Percentiles rank a stretch among this genome's conserved stretches.
Conservation (phyloP, 2,888 invertebrate species). For the Drosophila setosimentum region DNA sequence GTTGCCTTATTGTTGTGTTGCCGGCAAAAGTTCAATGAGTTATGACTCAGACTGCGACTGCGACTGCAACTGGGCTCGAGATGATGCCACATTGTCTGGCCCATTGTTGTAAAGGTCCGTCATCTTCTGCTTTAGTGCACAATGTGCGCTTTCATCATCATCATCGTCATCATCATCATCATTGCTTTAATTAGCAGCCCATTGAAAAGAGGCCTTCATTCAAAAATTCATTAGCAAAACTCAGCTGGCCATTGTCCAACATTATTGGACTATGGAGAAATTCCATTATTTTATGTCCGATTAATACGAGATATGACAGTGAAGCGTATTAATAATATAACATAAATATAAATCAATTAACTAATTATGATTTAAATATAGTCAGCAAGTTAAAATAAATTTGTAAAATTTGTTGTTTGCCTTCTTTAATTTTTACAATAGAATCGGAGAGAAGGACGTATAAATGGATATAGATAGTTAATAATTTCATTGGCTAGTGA, state of each 20-base stretch:
- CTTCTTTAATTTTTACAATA: background rate
- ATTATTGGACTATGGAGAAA: slow-evolving; percentile 37
- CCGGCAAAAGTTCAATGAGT: slow-evolving; percentile 75
- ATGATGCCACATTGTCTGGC: slow-evolving; percentile 9
- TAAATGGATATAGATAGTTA: no score
- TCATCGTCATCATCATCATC: slow-evolving; percentile 13
- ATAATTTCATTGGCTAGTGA: no score
- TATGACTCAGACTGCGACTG: slow-evolving; percentile 53
- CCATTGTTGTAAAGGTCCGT: slow-evolving; percentile 1
- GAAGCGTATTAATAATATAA: no score
- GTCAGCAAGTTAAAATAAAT: no score
- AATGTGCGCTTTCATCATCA: background rate
- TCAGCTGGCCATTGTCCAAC: slow-evolving; percentile 26
- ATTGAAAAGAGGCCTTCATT: slow-evolving; percentile 50
- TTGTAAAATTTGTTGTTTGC: no score
- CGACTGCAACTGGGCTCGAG: slow-evolving; percentile 5
- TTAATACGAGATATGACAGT: no score
- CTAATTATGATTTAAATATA: no score
- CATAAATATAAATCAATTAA: no score
- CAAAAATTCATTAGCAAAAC: slow-evolving; percentile 63
- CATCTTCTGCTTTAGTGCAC: background rate
- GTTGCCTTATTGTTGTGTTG: slow-evolving; percentile 31
- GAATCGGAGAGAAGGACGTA: background rate
- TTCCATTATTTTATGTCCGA: slow-evolving; percentile 1
- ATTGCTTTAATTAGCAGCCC: slow-evolving; percentile 60